These are phyloP conservation scores for Myotis findleyi DNA, from an alignment of 2,797 vertebrate genomes.

Conservation along the genomic window DNA sequence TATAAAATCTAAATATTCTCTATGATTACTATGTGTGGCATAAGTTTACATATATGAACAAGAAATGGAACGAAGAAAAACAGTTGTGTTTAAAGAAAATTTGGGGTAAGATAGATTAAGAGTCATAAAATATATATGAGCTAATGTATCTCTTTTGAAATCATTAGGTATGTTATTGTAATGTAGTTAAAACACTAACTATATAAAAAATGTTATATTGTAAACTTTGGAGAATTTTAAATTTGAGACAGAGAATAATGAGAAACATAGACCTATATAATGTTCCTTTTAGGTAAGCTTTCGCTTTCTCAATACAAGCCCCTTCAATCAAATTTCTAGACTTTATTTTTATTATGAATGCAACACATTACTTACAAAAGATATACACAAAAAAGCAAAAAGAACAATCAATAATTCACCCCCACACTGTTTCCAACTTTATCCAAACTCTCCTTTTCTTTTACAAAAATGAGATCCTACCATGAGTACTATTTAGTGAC, in stretches of 20 bases:
- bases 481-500: not conserved
- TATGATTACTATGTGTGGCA: not conserved
- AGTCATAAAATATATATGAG: not conserved
- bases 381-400: not conserved
- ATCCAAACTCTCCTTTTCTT: not conserved
- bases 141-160: not conserved
- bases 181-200: not conserved
- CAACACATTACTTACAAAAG: not conserved
- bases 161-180: not conserved
- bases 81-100: not conserved
- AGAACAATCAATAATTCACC: not conserved
- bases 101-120: not conserved
- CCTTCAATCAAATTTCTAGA: not conserved
- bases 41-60: not conserved
- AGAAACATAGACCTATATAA: not conserved
- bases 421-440: not conserved
- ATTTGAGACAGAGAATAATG: not conserved
- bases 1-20: not conserved
- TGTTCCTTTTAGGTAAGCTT: not conserved
- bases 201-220: constrained; percentile 13
- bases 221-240: constrained; percentile 20
- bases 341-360: not conserved
- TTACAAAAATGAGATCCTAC: not conserved
- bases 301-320: not conserved
- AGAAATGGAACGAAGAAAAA: not conserved